These are phyloP conservation scores for Oasisia sp. DNA, from an alignment of 2,888 invertebrate species.

Conservation along the genomic window DNA sequence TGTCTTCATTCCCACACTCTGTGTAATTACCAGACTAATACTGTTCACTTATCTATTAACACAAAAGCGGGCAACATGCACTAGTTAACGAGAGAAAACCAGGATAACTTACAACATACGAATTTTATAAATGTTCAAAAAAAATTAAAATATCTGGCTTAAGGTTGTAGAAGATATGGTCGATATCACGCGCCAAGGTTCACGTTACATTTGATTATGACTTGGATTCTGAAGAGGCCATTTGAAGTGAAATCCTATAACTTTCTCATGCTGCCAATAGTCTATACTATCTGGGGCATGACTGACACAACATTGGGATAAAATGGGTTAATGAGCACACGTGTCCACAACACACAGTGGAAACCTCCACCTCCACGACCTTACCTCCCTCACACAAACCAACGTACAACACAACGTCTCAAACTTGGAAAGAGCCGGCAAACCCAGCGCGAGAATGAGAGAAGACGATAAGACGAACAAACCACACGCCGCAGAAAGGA, in stretches of 20 bases:
- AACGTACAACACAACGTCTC: not conserved
- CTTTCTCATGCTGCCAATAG: too few species aligned
- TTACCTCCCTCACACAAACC: not conserved
- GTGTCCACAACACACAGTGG: not conserved
- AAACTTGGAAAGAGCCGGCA: not conserved
- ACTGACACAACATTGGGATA: not conserved
- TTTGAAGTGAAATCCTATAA: too few species aligned
- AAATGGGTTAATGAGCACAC: not conserved
- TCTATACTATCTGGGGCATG: too few species aligned
- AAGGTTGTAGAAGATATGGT: too few species aligned
- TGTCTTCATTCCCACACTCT: not conserved
- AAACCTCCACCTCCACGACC: not conserved
- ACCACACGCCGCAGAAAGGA: not conserved
- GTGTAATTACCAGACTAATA: not conserved
- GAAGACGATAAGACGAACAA: not conserved
- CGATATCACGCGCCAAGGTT: too few species aligned
- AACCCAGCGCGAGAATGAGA: not conserved
- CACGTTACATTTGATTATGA: too few species aligned
- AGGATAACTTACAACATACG: too few species aligned
- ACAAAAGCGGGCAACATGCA: not conserved
- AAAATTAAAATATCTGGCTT: too few species aligned
- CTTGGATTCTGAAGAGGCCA: too few species aligned
- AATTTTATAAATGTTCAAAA: too few species aligned
- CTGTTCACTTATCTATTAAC: not conserved
- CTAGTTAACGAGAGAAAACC: too few species aligned